Percentiles rank a stretch among this genome's conserved stretches.
Evolutionary conservation across 2,888 invertebrate genomes (phyloP).

Genomic region (Alsophila aescularia): DNA sequence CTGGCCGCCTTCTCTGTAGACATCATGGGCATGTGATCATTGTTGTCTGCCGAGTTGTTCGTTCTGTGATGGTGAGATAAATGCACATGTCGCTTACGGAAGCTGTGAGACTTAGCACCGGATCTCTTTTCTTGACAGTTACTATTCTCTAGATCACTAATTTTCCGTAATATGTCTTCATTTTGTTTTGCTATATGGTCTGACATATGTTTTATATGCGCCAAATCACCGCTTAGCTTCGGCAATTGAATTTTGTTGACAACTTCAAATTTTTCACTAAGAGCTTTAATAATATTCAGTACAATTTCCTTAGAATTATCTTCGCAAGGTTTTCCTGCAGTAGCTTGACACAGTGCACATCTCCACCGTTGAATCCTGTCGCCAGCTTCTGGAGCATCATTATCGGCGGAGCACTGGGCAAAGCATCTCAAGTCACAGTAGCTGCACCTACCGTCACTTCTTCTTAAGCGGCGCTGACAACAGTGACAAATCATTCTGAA

Average conservation of each 20-base stretch:
- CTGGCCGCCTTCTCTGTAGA: constrained; percentile 49
- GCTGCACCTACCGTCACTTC: constrained; percentile 49
- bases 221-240: constrained; percentile 61
- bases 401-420: constrained; percentile 44
- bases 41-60: constrained; percentile 31
- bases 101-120: constrained; percentile 27
- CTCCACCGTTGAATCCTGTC: constrained; percentile 62
- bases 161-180: constrained; percentile 57
- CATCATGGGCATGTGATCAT: constrained; percentile 39
- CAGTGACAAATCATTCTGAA: constrained; percentile 57
- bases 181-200: constrained; percentile 64
- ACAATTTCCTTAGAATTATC: constrained; percentile 38
- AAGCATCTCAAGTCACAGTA: constrained; percentile 56
- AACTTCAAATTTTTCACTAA: constrained; percentile 67
- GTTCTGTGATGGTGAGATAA: constrained; percentile 32
- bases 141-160: constrained; percentile 46
- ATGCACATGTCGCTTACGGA: constrained; percentile 50
- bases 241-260: constrained; percentile 72
- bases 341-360: constrained; percentile 61
- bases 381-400: constrained; percentile 48
- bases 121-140: constrained; percentile 32
- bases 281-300: constrained; percentile 47
- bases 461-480: constrained; percentile 53
- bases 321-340: constrained; percentile 38
- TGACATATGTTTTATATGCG: constrained; percentile 56